Conservation (phyloP, 2,797 vertebrate species). For the Darevskia nairensis region DNA sequence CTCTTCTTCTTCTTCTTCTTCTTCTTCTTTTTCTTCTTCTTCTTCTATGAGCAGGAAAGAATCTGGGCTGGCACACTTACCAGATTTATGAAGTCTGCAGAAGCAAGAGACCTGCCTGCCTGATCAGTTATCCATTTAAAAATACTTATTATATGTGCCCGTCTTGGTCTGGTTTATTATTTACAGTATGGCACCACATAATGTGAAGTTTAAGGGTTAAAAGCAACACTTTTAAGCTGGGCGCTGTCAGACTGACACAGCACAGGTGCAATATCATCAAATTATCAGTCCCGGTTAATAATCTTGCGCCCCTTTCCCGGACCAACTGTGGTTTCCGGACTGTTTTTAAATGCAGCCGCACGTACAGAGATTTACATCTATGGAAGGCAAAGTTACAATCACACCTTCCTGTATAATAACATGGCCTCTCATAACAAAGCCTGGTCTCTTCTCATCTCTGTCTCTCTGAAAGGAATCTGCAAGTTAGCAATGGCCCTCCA, state of each 20-base stretch:
- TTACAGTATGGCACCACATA: not conserved
- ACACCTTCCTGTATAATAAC: not conserved
- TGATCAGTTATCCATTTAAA: not conserved
- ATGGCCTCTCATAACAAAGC: not conserved
- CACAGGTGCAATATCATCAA: no score
- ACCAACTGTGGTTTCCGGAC: no score
- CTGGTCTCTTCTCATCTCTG: not conserved
- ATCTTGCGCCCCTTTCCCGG: no score
- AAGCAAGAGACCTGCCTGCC: not conserved
- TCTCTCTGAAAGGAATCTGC: slow-evolving; percentile 1
- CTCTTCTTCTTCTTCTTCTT: no score
- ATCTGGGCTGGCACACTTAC: not conserved
- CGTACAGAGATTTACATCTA: not conserved
- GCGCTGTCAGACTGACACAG: no score
- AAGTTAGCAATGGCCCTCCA: not conserved
- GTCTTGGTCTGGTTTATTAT: not conserved
- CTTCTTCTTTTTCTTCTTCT: no score
- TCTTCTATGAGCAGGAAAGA: not conserved
- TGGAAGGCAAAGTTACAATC: not conserved
- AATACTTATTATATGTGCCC: not conserved
- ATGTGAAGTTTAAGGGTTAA: no score
- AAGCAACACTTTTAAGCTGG: no score
- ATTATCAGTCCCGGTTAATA: no score
- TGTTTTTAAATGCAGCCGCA: no score
- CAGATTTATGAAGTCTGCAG: not conserved